Percentiles rank a stretch among this genome's conserved stretches.
Evolutionary conservation across 2,888 invertebrate species (phyloP).

Genomic region (Nasonia oneida): DNA sequence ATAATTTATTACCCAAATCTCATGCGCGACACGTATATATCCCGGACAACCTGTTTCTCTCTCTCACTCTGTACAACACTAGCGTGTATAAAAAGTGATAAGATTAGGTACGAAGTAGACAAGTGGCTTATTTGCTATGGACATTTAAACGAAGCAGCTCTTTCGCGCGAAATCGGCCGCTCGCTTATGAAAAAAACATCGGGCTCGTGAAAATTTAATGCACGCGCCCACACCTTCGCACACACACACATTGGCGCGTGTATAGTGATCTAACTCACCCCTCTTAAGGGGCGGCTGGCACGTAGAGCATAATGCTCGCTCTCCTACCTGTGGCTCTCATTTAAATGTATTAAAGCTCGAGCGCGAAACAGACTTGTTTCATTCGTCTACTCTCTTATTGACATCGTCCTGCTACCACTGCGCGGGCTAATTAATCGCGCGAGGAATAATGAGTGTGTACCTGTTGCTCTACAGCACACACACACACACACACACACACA

Average conservation of each 20-base stretch:
- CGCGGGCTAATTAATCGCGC: constrained; percentile 72
- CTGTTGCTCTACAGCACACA: constrained; percentile 68
- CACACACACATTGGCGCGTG: background rate
- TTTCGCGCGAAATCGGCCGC: constrained; percentile 34
- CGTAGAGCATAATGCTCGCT: constrained; percentile 73
- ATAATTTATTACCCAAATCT: constrained; percentile 53
- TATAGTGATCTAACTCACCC: constrained; percentile 69
- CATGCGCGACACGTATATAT: constrained; percentile 47
- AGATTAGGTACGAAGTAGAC: constrained; percentile 58
- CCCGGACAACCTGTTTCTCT: constrained; percentile 43
- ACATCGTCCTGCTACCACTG: constrained; percentile 61
- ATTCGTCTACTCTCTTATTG: constrained; percentile 68
- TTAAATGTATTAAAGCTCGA: constrained; percentile 75
- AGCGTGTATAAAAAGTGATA: constrained; percentile 51
- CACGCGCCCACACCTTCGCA: background rate
- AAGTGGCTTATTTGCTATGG: constrained; percentile 52
- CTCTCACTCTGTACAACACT: background rate
- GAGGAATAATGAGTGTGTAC: constrained; percentile 65
- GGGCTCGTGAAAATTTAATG: constrained; percentile 44
- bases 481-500: constrained; percentile 39
- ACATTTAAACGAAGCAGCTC: constrained; percentile 46
- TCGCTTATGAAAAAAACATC: constrained; percentile 56
- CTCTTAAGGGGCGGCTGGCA: constrained; percentile 72
- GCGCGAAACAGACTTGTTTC: constrained; percentile 64
- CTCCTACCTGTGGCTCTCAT: constrained; percentile 77